Evolutionary conservation across 2,888 invertebrate genomes (phyloP), one percentile per base, ranked within the genome.

Genomic region (Drosophila niveifrons): DNA sequence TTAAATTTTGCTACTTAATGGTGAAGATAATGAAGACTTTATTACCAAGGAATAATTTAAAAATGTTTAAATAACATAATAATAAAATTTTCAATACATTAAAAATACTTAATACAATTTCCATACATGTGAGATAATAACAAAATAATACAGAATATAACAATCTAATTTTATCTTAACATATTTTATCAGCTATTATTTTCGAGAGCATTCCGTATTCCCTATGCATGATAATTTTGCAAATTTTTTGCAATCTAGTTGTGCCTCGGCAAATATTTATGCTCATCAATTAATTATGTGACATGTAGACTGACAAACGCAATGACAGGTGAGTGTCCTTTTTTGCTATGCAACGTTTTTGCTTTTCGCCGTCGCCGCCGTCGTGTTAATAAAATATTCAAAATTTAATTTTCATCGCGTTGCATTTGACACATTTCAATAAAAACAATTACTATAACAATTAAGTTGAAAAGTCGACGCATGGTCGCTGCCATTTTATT

Each of bases 401-500:
- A 78, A 78, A 81, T 81, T 81, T 78, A 81, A 82, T 78, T 78
- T 81, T 82, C 78, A 62, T 47, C 75, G 70, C 56, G 51, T 58
- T 78, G 82, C 79, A 68, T 78, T 81, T 79, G 82, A 74, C 78
- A 79, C 79, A 79, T 75, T 82, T 82, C 66, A 71, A 82, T 82
- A 75, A 82, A 79, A 82, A 71, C 79, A 81, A 82, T 78, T 81
- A 73, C 61, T 39, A 66, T 62, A 70, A 78, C 75, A 81, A 81
- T 78, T 66, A 78, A 66, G 71, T 75, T 68, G 64, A 78, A 81
- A 79, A 72, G 78, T 78, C 65, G 31, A n/a, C 36, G 61, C 75
- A 68, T 23, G 6, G 41, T 34, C 48, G 23, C 31, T 69, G 70
- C 34, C 34, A 65, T 68, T 66, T 72, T 77, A 53, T 76, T 77